phyloP scores from a whole-genome alignment of 2,888 invertebrate species.

The Idaea straminata region DNA sequence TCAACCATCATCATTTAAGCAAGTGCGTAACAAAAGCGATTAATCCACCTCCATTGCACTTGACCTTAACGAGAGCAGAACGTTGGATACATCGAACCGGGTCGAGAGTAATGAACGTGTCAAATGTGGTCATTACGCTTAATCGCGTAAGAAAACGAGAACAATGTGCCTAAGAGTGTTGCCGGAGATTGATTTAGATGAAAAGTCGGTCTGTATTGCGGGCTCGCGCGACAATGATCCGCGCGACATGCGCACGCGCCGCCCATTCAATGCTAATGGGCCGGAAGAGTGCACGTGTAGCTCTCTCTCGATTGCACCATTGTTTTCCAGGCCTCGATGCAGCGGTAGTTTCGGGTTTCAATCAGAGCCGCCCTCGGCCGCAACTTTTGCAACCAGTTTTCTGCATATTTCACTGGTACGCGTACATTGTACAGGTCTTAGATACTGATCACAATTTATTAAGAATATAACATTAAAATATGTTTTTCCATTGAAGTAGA shows the following conservation, averaged over 20 bases:
- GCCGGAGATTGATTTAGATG: conserved; percentile 66
- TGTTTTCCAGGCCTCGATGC: conserved; percentile 51
- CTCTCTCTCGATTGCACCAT: conserved; percentile 67
- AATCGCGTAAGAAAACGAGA: conserved; percentile 60
- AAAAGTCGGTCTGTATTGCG: conserved; percentile 53
- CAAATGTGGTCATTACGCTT: conserved; percentile 68
- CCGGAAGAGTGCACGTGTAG: conserved; percentile 68
- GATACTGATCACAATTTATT: conserved; percentile 1
- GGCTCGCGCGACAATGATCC: conserved; percentile 61
- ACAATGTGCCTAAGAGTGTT: conserved; percentile 56
- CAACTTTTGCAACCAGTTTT: conserved; percentile 14
- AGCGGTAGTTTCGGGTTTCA: conserved; percentile 48
- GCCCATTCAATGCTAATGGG: conserved; percentile 77
- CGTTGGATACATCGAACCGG: conserved; percentile 23
- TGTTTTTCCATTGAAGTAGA: neutral
- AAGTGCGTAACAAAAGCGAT: conserved; percentile 43
- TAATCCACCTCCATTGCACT: conserved; percentile 53
- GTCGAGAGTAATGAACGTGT: conserved; percentile 55
- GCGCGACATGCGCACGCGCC: conserved; percentile 60
- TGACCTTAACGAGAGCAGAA: conserved; percentile 51
- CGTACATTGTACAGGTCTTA: neutral
- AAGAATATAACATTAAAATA: neutral
- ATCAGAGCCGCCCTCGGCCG: conserved; percentile 19
- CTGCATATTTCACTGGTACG: neutral
- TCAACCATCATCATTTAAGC: conserved; percentile 24